These are phyloP conservation scores for Chinchilla lanigera DNA, from an alignment of 2,113 vertebrate genomes.

Conservation along the genomic window DNA sequence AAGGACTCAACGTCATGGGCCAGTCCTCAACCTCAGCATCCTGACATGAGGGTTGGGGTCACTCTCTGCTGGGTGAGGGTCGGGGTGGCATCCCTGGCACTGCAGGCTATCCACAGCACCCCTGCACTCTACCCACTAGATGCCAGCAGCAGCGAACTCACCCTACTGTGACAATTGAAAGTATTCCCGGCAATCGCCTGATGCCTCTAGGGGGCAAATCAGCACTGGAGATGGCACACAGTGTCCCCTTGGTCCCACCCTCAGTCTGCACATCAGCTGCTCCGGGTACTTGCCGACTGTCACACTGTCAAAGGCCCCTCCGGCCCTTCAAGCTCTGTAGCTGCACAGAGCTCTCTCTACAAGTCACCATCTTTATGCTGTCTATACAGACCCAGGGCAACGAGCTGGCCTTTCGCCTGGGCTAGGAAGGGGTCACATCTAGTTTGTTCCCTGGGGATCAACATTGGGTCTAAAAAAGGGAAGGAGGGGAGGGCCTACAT, in stretches of 20 bases:
- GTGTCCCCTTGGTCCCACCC: rapidly evolving
- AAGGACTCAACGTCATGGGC: not conserved
- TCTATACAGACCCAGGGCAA: rapidly evolving
- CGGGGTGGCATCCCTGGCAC: rapidly evolving
- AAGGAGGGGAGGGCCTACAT: not conserved
- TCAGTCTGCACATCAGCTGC: rapidly evolving
- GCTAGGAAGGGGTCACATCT: rapidly evolving
- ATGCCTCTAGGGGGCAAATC: too few species aligned
- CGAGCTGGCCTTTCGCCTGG: rapidly evolving
- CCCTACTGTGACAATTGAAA: rapidly evolving
- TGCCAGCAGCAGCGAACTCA: too few species aligned
- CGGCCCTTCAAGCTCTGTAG: rapidly evolving
- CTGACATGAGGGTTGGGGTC: not conserved
- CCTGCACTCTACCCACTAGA: too few species aligned
- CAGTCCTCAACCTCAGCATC: not conserved
- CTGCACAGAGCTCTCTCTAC: rapidly evolving
- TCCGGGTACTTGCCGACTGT: rapidly evolving
- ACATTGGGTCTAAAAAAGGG: not conserved
- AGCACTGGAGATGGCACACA: not conserved
- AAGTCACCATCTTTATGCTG: rapidly evolving
- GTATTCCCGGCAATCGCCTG: rapidly evolving
- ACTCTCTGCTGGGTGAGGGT: not conserved
- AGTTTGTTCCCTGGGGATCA: too few species aligned
- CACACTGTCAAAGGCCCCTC: not conserved
- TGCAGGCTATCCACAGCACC: rapidly evolving